Percentiles rank a stretch among this genome's conserved stretches.
Evolutionary conservation across 1,140 invertebrate genomes (phyloP).

Genomic region (Charaxes varanes): DNA sequence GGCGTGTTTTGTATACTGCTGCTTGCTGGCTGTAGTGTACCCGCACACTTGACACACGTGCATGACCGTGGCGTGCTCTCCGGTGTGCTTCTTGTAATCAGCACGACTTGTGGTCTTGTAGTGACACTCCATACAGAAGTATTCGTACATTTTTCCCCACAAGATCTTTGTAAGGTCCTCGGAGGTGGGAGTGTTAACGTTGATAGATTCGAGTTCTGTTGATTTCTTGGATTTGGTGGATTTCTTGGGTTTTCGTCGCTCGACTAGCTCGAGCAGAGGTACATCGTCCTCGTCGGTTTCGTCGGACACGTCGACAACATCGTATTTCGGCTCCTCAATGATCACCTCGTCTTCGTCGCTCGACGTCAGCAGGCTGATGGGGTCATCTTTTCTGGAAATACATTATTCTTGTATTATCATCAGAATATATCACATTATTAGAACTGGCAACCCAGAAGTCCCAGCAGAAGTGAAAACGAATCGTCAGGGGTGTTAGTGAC

Average conservation of each 20-base stretch:
- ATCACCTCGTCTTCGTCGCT: constrained; percentile 63
- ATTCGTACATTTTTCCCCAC: constrained; percentile 31
- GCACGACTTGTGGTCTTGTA: constrained; percentile 22
- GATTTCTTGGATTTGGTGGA: background rate
- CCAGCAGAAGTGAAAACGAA: no score
- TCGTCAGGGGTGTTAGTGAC: no score
- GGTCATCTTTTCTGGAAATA: constrained; percentile 27
- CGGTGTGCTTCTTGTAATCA: constrained; percentile 29
- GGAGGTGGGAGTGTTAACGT: background rate
- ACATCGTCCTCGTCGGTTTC: constrained; percentile 56
- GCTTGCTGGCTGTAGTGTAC: constrained; percentile 41
- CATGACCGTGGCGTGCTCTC: constrained; percentile 24
- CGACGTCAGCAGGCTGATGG: constrained; percentile 53
- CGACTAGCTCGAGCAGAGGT: constrained; percentile 36
- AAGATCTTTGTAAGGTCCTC: constrained; percentile 9
- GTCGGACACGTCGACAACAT: constrained; percentile 54
- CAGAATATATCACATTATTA: no score
- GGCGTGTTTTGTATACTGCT: constrained; percentile 32
- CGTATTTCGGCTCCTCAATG: constrained; percentile 51
- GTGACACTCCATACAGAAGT: constrained; percentile 39
- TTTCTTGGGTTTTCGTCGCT: constrained; percentile 15
- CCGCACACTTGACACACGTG: constrained; percentile 39
- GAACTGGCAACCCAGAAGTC: no score
- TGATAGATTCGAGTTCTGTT: constrained; percentile 1
- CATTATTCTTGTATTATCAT: no score